Percentiles rank a stretch among this genome's conserved stretches.
Conservation (phyloP, 2,888 invertebrate genomes). For the Nephrotoma flavescens region DNA sequence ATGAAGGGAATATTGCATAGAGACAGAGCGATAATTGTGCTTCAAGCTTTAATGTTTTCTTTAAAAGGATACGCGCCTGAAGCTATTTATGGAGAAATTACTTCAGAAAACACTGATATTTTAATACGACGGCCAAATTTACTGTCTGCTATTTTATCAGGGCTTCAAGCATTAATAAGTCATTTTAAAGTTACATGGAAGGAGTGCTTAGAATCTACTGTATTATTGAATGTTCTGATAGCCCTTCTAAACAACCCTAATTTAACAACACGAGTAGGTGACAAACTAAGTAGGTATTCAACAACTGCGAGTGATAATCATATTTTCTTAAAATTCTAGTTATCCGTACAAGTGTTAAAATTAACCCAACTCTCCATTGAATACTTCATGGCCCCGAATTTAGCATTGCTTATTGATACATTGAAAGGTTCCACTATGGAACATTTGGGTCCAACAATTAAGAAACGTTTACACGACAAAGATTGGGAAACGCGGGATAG, state of each 20-base stretch:
- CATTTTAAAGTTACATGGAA: slow-evolving; percentile 61
- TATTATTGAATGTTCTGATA: slow-evolving; percentile 39
- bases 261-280: slow-evolving; percentile 35
- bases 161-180: slow-evolving; percentile 46
- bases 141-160: slow-evolving; percentile 50
- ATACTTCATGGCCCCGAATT: slow-evolving; percentile 62
- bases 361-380: slow-evolving; percentile 52
- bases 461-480: slow-evolving; percentile 51
- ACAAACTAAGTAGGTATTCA: not conserved
- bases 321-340: slow-evolving; percentile 33
- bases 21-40: slow-evolving; percentile 43
- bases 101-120: slow-evolving; percentile 22
- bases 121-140: slow-evolving; percentile 35
- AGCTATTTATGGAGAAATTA: slow-evolving; percentile 1
- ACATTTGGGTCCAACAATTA: slow-evolving; percentile 49
- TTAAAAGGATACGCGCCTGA: slow-evolving; percentile 37
- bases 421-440: slow-evolving; percentile 47
- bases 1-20: slow-evolving; percentile 40
- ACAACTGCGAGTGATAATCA: not conserved
- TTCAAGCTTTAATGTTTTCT: slow-evolving; percentile 46
- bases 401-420: slow-evolving; percentile 55
- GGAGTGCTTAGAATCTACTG: slow-evolving; percentile 60
- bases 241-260: slow-evolving; percentile 38
- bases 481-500: slow-evolving; percentile 71
- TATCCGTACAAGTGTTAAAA: slow-evolving; percentile 53